phyloP scores from a whole-genome alignment of 2,797 vertebrate genomes.

The Rhincodon typus region DNA sequence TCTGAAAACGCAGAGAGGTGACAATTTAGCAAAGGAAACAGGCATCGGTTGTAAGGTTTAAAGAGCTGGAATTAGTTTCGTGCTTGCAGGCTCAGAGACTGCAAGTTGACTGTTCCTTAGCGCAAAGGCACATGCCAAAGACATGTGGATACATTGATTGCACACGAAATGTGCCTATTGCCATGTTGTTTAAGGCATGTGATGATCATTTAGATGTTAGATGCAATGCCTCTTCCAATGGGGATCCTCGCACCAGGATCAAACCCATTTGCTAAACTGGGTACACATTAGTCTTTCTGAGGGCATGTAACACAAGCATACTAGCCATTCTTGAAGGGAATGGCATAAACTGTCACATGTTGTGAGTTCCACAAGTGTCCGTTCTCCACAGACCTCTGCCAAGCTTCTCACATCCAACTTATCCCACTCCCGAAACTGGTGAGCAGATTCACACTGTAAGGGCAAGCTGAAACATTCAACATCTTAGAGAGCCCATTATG shows the following conservation, averaged over 20 bases:
- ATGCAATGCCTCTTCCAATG: not conserved
- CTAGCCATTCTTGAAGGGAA: not conserved
- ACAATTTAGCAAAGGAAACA: not conserved
- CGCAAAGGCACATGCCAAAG: too few relatives aligned
- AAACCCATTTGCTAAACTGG: not conserved
- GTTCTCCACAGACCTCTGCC: not conserved
- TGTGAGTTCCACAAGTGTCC: not conserved
- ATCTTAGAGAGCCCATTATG: not conserved
- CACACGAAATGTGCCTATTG: not conserved
- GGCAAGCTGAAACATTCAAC: not conserved
- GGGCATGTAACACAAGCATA: not conserved
- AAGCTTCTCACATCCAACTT: not conserved
- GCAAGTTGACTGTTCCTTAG: too few relatives aligned
- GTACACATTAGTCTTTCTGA: not conserved
- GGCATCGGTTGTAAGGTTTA: not conserved
- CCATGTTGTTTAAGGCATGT: not conserved
- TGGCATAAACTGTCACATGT: not conserved
- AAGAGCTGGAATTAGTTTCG: not conserved
- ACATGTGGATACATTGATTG: too few relatives aligned
- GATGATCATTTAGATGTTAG: not conserved
- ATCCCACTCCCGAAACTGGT: not conserved
- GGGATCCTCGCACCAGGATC: not conserved
- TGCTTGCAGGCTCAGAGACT: not conserved
- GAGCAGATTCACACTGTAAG: not conserved
- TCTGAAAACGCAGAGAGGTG: not conserved